Evolutionary conservation across 2,888 invertebrate genomes (phyloP).

Genomic region (Coleophora flavipennella): DNA sequence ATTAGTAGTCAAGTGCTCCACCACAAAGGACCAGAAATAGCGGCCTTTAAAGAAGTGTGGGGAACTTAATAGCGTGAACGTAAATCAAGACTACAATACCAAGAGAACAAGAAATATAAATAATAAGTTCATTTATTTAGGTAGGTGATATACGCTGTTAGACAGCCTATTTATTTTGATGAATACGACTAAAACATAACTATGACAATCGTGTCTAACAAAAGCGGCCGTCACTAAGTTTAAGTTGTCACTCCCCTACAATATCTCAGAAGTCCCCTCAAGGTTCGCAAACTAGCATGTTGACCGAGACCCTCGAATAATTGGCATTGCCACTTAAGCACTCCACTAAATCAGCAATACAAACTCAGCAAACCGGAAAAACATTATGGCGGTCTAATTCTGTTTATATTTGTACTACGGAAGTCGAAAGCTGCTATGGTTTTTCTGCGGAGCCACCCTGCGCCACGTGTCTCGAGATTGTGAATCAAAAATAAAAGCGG

Average conservation of each 20-base stretch:
- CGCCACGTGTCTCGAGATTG: conserved; percentile 63
- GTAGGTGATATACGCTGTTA: neutral
- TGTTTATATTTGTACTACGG: conserved; percentile 65
- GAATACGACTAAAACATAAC: neutral
- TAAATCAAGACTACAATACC: neutral
- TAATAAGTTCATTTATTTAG: neutral
- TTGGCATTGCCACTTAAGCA: conserved; percentile 51
- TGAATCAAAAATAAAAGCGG: conserved; percentile 65
- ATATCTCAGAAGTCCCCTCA: neutral
- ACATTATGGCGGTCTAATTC: conserved; percentile 65
- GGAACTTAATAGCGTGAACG: neutral
- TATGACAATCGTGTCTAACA: neutral
- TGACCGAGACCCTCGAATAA: conserved; percentile 20
- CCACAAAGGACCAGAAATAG: too few species aligned
- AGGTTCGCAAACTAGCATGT: conserved; percentile 5
- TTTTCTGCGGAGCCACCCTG: conserved; percentile 58
- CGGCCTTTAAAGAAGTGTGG: neutral
- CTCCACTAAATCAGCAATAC: conserved; percentile 41
- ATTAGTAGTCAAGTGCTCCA: neutral
- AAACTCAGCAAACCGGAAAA: conserved; percentile 63
- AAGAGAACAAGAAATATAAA: neutral
- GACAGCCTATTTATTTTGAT: neutral
- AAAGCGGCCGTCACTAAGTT: neutral
- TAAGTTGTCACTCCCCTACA: conserved; percentile 1
- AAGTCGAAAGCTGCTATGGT: conserved; percentile 59